These are phyloP conservation scores for Anguilla anguilla DNA, from an alignment of 2,797 vertebrate genomes.

Conservation along the genomic window DNA sequence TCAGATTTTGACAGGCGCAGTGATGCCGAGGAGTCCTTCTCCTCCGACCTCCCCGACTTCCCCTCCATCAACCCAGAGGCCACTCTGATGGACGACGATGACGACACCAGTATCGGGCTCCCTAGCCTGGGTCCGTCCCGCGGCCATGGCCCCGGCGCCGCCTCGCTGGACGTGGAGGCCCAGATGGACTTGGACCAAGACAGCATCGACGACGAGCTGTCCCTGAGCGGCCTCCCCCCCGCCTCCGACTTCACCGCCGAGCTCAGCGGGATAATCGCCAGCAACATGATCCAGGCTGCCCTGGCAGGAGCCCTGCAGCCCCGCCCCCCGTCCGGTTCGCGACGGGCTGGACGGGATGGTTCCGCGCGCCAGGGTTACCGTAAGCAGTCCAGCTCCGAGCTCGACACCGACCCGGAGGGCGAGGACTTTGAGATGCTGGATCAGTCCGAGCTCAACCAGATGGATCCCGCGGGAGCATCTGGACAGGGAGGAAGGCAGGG, in stretches of 20 bases:
- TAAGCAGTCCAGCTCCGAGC: conserved; percentile 23
- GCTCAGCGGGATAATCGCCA: conserved; percentile 23
- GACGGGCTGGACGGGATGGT: no score
- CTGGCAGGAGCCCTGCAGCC: conserved; percentile 33
- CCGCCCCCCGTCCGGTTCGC: conserved; percentile 1
- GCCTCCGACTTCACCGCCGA: not conserved
- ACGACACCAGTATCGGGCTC: not conserved
- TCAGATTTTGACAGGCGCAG: conserved; percentile 94
- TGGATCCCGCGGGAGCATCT: conserved; percentile 20
- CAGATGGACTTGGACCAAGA: conserved; percentile 78
- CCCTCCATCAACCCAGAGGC: conserved; percentile 94
- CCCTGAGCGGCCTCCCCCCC: conserved; percentile 16
- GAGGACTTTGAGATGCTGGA: conserved; percentile 99
- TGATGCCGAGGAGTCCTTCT: conserved; percentile 95
- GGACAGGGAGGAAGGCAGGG: conserved; percentile 43
- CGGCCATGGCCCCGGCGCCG: conserved; percentile 57
- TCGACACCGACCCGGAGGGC: conserved; percentile 69
- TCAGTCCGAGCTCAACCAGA: conserved; percentile 78
- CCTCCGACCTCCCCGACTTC: conserved; percentile 91
- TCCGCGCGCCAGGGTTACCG: not conserved
- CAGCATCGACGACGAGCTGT: conserved; percentile 14
- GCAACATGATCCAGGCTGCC: conserved; percentile 35
- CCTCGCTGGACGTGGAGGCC: conserved; percentile 66
- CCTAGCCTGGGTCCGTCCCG: conserved; percentile 65
- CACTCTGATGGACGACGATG: conserved; percentile 82